A percentile compares a stretch with the other conserved stretches of the same genome.
Evolutionary conservation across 2,797 vertebrate species (phyloP).

Genomic region (Tarsius wallacei): DNA sequence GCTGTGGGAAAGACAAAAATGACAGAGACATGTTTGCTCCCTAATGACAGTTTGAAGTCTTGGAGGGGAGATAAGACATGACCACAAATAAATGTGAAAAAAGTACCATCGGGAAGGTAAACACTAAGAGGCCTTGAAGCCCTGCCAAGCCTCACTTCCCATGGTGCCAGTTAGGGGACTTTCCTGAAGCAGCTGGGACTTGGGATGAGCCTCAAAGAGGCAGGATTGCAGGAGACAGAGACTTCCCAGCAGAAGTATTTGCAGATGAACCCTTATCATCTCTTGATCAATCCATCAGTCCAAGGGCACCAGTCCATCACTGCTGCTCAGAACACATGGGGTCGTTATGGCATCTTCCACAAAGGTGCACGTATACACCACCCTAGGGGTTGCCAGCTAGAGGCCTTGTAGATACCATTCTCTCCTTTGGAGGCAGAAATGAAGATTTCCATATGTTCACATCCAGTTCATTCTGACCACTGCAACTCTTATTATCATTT

Average conservation of each 20-base stretch:
- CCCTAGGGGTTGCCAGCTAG: background rate
- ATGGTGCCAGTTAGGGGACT: background rate
- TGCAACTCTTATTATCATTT: background rate
- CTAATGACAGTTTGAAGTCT: background rate
- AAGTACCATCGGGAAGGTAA: background rate
- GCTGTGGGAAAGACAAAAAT: background rate
- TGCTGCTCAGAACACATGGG: background rate
- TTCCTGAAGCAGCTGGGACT: background rate
- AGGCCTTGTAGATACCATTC: background rate
- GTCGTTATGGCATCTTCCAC: too few relatives aligned
- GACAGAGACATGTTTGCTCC: background rate
- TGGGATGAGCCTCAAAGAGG: too few relatives aligned
- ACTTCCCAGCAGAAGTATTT: background rate
- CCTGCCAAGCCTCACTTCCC: background rate
- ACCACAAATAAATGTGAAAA: background rate
- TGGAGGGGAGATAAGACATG: background rate
- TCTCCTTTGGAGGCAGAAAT: background rate
- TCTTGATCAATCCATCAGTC: background rate
- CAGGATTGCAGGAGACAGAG: background rate
- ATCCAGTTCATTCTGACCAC: background rate
- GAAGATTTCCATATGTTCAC: background rate
- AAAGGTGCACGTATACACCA: background rate
- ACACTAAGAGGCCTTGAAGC: background rate
- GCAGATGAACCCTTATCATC: background rate
- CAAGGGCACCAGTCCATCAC: background rate